Conservation (phyloP, 2,888 invertebrate genomes). For the Ichneumoninae sp. region DNA sequence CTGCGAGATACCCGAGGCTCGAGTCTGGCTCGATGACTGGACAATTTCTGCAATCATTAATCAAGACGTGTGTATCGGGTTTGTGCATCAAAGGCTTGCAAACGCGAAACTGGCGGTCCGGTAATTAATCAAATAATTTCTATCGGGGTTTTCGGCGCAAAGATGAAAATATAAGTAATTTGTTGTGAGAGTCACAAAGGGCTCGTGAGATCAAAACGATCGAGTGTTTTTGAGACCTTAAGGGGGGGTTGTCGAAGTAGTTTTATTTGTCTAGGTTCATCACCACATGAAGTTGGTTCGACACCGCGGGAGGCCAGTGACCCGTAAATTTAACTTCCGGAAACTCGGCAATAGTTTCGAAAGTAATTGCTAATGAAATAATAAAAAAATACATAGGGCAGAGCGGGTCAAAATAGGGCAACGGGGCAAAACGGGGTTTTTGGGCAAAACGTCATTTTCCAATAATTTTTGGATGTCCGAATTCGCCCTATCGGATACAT, state of each 20-base stretch:
- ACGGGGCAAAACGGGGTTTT: too few relatives aligned
- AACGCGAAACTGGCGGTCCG: background rate
- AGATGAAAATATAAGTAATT: background rate
- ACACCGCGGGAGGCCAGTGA: background rate
- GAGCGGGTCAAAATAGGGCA: too few relatives aligned
- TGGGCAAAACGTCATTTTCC: too few relatives aligned
- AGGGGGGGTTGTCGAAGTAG: background rate
- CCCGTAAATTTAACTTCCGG: conserved; percentile 1
- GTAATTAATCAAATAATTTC: background rate
- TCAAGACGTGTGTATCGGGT: background rate
- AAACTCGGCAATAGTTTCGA: background rate
- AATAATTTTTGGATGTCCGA: too few relatives aligned
- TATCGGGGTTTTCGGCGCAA: background rate
- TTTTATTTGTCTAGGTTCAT: background rate
- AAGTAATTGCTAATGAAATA: background rate
- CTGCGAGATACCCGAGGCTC: conserved; percentile 23
- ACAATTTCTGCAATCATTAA: conserved; percentile 32
- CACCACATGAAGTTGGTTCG: background rate
- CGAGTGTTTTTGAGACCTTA: background rate
- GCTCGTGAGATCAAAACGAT: background rate
- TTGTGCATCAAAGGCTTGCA: conserved; percentile 6
- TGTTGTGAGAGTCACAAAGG: background rate
- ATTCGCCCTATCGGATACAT: too few relatives aligned
- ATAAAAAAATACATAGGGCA: background rate
- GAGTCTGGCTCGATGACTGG: conserved; percentile 8